Evolutionary conservation across 92 coral and sea anemone genomes (phyloP), one percentile per base, ranked within the genome.

Genomic region (Phenganax marumi): DNA sequence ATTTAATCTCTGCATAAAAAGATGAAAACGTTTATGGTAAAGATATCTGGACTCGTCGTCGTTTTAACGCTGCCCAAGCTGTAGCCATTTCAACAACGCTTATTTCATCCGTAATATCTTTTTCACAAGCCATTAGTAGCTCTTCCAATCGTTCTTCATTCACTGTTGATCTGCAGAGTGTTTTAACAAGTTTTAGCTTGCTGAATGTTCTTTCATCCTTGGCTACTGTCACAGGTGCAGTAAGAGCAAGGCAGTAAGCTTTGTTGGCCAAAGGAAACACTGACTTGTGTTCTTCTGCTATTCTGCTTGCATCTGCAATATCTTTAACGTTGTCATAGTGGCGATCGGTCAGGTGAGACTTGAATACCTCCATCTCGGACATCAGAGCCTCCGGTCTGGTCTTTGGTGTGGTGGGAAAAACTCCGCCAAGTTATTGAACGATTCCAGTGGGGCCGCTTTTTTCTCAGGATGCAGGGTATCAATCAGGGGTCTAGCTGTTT

Each of bases 221-320:
- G 17, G 60, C 60, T 54, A 54, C 60, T 54, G 60, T 54, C n/a
- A 68, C 74, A 13, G 74, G 74, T 68, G 74, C 74, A 33, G 74
- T 10, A 12, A 68, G 46, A 68, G 74, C 74, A 8, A 68, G 46
- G 10, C 74, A 50, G n/a, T 9, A 68, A 68, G 74, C 74, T 33
- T 8, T 68, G 74, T 68, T 68, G 13, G 74, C 17, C 7, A 68
- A 8, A 7, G 74, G 74, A 68, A 68, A 68, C 17, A 68, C 74
- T 23, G 74, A 21, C 24, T 68, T 68, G 11, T 68, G 74, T 23
- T 68, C 48, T 50, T 68, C 74, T 6, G n/a, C n/a, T n/a, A n/a
- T n/a, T n/a, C n/a, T n/a, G n/a, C n/a, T n/a, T n/a, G n/a, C n/a
- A n/a, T n/a, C n/a, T n/a, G n/a, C n/a, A n/a, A n/a, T n/a, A n/a